Base-by-base conservation (phyloP, 2,797 vertebrate species). In the Holocentrus rufus region DNA sequence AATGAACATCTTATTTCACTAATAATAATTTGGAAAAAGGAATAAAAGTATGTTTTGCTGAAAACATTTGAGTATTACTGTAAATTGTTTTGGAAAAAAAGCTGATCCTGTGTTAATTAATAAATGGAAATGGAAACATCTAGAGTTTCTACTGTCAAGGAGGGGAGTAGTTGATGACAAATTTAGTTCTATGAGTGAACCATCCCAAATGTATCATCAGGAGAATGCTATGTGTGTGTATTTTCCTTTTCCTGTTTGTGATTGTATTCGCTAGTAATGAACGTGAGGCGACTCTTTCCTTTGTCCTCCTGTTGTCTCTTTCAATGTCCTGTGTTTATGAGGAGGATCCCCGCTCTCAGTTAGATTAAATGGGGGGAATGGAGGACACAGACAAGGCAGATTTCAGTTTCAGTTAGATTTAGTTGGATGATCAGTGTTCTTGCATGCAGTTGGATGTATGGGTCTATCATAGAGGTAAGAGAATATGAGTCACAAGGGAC, bases 381-480 rank as follows among this genome's bases (percentile, higher is more conserved):
- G 50, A 70, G 65, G 54, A 57, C 55, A 75, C 25, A 58, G 30
- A 65, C 1, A 25, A 67, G 59, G 59, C 54, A 42, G 34, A 23
- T 15, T 7, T 10, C n/a, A 22, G 57, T 58, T 46, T 34, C 44
- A 25, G 34, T 27, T 49, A 56, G 65, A 71, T 65, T 67, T 47
- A 61, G 47, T 22, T 1, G 52, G 63, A 30, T 55, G 34, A 25
- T 68, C 30, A 17, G 18, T 44, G 18, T 63, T 69, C 20, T 20
- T 58, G 82, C 75, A 72, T 76, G 72, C 69, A 80, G 65, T 54
- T 74, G 56, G 58, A 62, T 64, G 47, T 58, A 57, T 46, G 44
- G 42, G 5, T 67, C 50, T 66, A 55, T 70, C 30, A 59, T 1
- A 44, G 52, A 80, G 69, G 49, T 49, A 25, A 46, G 47, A 34